phyloP scores from a whole-genome alignment of 1,140 invertebrate species.

The Wasmannia auropunctata region DNA sequence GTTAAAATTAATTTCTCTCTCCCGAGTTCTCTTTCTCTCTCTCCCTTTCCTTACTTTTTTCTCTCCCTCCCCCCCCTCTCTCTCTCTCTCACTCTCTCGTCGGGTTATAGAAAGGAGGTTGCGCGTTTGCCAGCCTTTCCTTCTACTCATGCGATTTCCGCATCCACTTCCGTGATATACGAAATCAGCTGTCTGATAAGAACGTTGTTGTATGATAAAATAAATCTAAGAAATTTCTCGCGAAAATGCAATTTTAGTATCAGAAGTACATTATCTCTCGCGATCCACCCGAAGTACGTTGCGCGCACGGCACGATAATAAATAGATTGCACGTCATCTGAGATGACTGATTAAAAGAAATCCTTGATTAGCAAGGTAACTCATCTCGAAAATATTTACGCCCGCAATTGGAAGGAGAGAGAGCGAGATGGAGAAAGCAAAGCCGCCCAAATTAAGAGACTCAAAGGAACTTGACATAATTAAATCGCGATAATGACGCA shows the following conservation, averaged over 20 bases:
- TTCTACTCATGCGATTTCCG: conserved; percentile 4
- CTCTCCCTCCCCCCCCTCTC: not conserved
- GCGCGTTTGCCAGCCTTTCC: conserved; percentile 63
- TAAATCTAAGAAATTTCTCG: conserved; percentile 8
- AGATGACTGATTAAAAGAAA: conserved; percentile 71
- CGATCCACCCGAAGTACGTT: not conserved
- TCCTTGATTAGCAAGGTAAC: conserved; percentile 58
- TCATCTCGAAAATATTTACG: conserved; percentile 69
- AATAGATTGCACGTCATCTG: conserved; percentile 33
- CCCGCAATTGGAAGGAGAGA: conserved; percentile 30
- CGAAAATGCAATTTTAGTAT: conserved; percentile 6
- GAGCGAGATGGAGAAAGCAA: conserved; percentile 36
- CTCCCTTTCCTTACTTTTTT: not conserved
- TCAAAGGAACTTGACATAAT: conserved; percentile 80
- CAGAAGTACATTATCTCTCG: not conserved
- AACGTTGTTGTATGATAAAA: conserved; percentile 1
- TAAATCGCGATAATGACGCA: conserved; percentile 81
- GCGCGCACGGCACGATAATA: conserved; percentile 10
- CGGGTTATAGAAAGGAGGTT: conserved; percentile 62
- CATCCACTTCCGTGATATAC: not conserved
- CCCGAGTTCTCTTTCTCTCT: conserved; percentile 9
- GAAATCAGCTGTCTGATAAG: conserved; percentile 30
- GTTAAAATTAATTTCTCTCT: conserved; percentile 82
- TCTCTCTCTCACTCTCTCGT: not conserved
- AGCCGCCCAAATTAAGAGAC: conserved; percentile 71